phyloP scores from a whole-genome alignment of 2,113 vertebrate genomes.

The Sialia sialis region DNA sequence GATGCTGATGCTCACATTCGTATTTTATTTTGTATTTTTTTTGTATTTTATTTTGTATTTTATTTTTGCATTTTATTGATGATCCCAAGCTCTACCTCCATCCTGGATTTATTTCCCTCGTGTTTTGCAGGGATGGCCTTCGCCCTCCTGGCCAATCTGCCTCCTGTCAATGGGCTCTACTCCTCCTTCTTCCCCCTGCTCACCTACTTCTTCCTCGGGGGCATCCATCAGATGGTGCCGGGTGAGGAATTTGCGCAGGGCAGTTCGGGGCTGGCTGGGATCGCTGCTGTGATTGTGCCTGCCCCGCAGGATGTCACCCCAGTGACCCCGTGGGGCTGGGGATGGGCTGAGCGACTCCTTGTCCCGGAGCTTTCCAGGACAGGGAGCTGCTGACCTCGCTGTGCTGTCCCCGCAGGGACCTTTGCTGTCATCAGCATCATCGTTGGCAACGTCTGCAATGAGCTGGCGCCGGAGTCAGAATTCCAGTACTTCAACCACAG shows the following conservation, averaged over 20 bases:
- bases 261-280: not conserved
- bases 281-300: rapidly evolving
- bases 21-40: too few species aligned
- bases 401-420: conserved; percentile 72
- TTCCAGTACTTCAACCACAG: conserved; percentile 79
- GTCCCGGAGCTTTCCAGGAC: not conserved
- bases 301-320: not conserved
- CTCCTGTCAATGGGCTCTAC: conserved; percentile 91
- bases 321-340: rapidly evolving
- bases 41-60: too few species aligned
- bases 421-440: conserved; percentile 94
- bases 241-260: conserved; percentile 65
- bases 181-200: conserved; percentile 92
- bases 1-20: not conserved
- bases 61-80: too few species aligned
- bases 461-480: conserved; percentile 81
- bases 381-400: not conserved
- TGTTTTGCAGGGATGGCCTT: conserved; percentile 86
- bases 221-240: conserved; percentile 91
- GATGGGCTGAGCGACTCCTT: not conserved
- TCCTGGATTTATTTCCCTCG: not conserved
- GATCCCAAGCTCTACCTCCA: too few species aligned
- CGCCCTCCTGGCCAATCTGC: conserved; percentile 87
- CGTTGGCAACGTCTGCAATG: conserved; percentile 84
- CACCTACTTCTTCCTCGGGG: conserved; percentile 88